A percentile compares a stretch with the other conserved stretches of the same genome.
Conservation (phyloP, 2,888 invertebrate species). For the Mongoloraphidia duomilia region DNA sequence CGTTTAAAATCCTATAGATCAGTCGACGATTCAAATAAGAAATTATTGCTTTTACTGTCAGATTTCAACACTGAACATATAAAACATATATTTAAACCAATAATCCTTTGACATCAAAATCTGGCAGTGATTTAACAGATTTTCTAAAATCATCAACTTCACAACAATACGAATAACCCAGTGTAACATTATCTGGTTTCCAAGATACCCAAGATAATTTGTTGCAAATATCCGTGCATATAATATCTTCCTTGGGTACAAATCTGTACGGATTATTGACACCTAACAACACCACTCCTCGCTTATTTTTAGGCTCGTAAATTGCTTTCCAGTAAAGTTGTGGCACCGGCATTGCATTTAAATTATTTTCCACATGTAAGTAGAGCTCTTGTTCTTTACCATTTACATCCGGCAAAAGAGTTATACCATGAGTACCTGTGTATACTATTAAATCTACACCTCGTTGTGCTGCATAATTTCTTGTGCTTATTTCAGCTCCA, state of each 20-base stretch:
- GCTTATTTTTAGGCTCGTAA: conserved; percentile 33
- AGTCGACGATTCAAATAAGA: no score
- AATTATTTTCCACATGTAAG: conserved; percentile 23
- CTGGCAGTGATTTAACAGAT: conserved; percentile 37
- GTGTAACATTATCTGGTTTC: conserved; percentile 30
- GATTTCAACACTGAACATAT: no score
- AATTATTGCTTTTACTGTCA: no score
- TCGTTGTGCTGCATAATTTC: conserved; percentile 19
- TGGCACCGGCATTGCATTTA: conserved; percentile 35
- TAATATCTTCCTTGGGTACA: conserved; percentile 22
- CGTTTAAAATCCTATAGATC: no score
- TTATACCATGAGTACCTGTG: conserved; percentile 24
- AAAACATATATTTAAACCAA: conserved; percentile 17
- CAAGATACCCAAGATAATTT: conserved; percentile 46
- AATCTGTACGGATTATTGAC: conserved; percentile 42
- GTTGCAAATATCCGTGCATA: conserved; percentile 33
- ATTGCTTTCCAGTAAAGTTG: conserved; percentile 42
- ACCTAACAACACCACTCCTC: conserved; percentile 43
- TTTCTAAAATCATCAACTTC: conserved; percentile 39
- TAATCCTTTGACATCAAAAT: conserved; percentile 32
- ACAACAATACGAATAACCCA: conserved; percentile 49
- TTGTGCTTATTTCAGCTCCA: conserved; percentile 23
- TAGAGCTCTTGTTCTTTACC: conserved; percentile 22
- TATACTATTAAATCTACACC: conserved; percentile 23
- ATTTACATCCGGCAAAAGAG: conserved; percentile 19